Evolutionary conservation across 2,113 vertebrate species (phyloP), one percentile per base, ranked within the genome.

Genomic region (Fulmarus glacialis): DNA sequence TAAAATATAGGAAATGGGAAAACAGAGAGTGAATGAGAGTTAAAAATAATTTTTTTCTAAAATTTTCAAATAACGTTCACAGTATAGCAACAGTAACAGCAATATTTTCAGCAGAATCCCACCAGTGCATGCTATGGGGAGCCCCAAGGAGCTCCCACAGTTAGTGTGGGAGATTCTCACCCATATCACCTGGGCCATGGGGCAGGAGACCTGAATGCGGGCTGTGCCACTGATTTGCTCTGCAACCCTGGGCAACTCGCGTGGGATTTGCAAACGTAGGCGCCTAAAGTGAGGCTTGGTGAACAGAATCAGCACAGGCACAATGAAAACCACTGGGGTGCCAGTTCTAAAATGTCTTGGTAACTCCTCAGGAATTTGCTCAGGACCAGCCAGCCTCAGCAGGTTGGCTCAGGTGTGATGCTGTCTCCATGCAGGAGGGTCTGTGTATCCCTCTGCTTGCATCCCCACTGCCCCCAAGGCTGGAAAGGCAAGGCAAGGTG

Each of bases 201-300:
- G 29, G 19, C 50, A 55, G 38, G 47, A 58, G 17, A 15, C 6
- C 24, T 62, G n/a, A 47, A 78, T 36, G 53, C 0, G 0, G 17
- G 43, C 47, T 45, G 27, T 82, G 60, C 22, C 38, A 38, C 8
- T 10, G 40, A 36, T 82, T n/a, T 81, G 15, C 55, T 42, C 27
- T 36, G 30, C 40, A 63, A 1, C 43, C 64, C 45, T 45, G 30
- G 40, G 48, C 48, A 42, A 63, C 21, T 55, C 32, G 52, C 4
- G 2, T 17, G 55, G 27, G 13, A 36, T 78, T 43, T 92, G 42
- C 21, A 81, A 82, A 50, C 9, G 6, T 4, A 23, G 9, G 43
- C 58, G 32, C 23, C 36, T 73, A 20, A 66, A 53, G 4, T 20
- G 50, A 74, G 47, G 13, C 11, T 26, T 1, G 10, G 40, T 53